These are phyloP conservation scores for Heliopora coerulea DNA, from an alignment of 92 coral and sea anemone species.

Conservation along the genomic window DNA sequence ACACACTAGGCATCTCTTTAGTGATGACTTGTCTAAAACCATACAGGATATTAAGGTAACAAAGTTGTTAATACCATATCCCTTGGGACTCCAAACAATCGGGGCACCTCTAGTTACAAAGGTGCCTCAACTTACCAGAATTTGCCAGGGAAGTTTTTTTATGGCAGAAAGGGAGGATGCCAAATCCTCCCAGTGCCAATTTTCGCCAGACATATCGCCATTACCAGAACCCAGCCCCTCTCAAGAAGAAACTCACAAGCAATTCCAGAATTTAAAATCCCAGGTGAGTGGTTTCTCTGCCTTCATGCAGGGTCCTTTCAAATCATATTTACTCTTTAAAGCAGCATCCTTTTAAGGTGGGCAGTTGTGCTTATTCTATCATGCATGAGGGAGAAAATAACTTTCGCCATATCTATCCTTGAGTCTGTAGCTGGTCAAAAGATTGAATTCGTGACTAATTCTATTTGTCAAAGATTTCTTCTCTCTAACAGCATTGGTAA, in stretches of 20 bases:
- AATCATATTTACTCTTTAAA: not conserved
- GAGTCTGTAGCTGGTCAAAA: slow-evolving; percentile 38
- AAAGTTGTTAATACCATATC: slow-evolving; percentile 29
- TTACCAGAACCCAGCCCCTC: slow-evolving; percentile 8
- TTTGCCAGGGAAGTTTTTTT: not conserved
- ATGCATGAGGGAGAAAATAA: slow-evolving; percentile 7
- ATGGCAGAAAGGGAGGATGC: not conserved
- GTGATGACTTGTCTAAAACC: slow-evolving; percentile 35
- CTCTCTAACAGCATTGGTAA: not conserved
- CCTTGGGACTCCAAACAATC: not conserved
- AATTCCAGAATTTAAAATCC: not conserved
- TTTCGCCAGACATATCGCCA: too few relatives aligned
- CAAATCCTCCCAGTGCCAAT: slow-evolving; percentile 3
- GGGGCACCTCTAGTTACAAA: not conserved
- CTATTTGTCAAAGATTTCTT: not conserved
- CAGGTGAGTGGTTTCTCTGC: slow-evolving; percentile 5
- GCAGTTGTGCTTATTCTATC: not conserved
- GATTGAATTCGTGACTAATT: not conserved
- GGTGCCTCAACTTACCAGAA: not conserved
- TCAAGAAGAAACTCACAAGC: slow-evolving; percentile 13
- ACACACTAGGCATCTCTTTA: not conserved
- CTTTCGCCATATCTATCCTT: slow-evolving; percentile 29
- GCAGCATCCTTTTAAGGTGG: slow-evolving; percentile 7
- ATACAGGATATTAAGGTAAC: slow-evolving; percentile 44
- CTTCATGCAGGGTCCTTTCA: not conserved